phyloP scores from a whole-genome alignment of 2,113 vertebrate genomes.

The Oryzias woworae region DNA sequence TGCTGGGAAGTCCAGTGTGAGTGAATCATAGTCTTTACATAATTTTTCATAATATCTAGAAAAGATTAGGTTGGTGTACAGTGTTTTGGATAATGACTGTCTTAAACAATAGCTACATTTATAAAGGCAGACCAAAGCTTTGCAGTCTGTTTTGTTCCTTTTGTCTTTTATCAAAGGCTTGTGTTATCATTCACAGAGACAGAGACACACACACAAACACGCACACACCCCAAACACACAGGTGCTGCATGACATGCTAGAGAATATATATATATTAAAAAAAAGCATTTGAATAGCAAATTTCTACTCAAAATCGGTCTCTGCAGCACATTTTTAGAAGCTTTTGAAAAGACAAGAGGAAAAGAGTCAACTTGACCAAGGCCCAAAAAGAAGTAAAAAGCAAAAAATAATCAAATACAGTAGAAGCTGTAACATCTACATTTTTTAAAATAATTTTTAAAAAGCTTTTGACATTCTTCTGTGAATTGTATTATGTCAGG shows the following conservation, averaged over 20 bases:
- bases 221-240: slow-evolving; percentile 51
- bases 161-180: slow-evolving; percentile 74
- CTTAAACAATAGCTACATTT: slow-evolving; percentile 77
- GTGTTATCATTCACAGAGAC: slow-evolving; percentile 62
- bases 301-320: slow-evolving; percentile 59
- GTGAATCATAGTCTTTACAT: slow-evolving; percentile 78
- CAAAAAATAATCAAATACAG: not conserved
- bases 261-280: slow-evolving; percentile 35
- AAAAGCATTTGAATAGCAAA: slow-evolving; percentile 80
- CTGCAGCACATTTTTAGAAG: slow-evolving; percentile 40
- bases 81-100: slow-evolving; percentile 72
- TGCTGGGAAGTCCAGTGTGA: slow-evolving; percentile 45
- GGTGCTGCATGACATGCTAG: slow-evolving; percentile 60
- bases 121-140: slow-evolving; percentile 66
- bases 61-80: slow-evolving; percentile 66
- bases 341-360: slow-evolving; percentile 21
- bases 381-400: slow-evolving; percentile 1
- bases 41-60: slow-evolving; percentile 76
- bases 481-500: not conserved
- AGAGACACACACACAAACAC: slow-evolving; percentile 52
- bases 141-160: slow-evolving; percentile 66
- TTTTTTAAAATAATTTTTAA: not conserved
- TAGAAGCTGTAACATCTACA: not conserved
- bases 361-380: slow-evolving; percentile 30
- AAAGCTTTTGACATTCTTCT: not conserved